Conservation (phyloP, 2,797 vertebrate species). For the Eupleurogrammus muticus region DNA sequence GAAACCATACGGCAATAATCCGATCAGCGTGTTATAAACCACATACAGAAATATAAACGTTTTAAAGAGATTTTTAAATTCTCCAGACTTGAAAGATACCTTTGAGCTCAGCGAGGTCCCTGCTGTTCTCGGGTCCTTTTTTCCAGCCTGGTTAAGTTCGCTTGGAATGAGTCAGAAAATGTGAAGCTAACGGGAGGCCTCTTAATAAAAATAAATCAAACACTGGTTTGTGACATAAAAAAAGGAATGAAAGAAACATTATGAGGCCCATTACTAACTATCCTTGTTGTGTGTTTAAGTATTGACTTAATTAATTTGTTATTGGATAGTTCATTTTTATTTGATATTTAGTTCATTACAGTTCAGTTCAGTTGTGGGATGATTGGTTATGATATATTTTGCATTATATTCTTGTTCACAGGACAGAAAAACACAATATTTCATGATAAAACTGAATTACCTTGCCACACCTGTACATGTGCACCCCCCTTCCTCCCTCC, state of each 20-base stretch:
- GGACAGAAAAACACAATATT: not conserved
- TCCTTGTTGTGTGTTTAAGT: not conserved
- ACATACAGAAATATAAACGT: conserved; percentile 16
- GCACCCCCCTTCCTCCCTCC: conserved; percentile 3
- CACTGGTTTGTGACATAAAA: not conserved
- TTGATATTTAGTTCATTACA: not conserved
- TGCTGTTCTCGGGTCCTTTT: conserved; percentile 22
- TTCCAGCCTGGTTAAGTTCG: conserved; percentile 14
- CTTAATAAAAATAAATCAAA: not conserved
- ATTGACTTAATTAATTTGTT: not conserved
- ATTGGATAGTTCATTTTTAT: not conserved
- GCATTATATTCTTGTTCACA: not conserved
- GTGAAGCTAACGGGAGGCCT: conserved; percentile 2
- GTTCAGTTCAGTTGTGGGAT: not conserved
- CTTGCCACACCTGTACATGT: not conserved
- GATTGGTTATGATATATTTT: not conserved
- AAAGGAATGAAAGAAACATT: not conserved
- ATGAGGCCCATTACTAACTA: not conserved
- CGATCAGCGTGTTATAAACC: conserved; percentile 15
- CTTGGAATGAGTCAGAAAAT: conserved; percentile 5
- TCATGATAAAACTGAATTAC: not conserved
- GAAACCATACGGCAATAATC: conserved; percentile 13
- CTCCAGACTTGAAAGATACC: conserved; percentile 21
- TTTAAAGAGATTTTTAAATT: conserved; percentile 26
- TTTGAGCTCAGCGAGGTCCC: conserved; percentile 7